Conservation (phyloP, 92 coral and sea anemone genomes). For the Palythoa heliodiscus region DNA sequence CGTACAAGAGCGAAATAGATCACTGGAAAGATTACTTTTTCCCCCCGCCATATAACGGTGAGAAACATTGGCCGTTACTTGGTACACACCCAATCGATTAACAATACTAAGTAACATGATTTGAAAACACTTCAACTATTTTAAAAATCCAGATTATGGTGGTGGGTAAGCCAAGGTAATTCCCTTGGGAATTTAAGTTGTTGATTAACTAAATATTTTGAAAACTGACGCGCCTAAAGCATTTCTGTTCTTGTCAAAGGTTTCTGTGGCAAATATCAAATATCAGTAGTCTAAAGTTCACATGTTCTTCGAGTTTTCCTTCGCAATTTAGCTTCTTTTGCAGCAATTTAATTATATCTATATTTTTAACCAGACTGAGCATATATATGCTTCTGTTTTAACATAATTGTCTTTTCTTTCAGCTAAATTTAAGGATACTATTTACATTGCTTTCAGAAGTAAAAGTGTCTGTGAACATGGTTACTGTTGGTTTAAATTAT, state of each 20-base stretch:
- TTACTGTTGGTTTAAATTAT: background rate
- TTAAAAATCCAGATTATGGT: background rate
- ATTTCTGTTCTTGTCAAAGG: background rate
- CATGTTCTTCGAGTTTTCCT: background rate
- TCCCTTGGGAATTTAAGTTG: constrained; percentile 33
- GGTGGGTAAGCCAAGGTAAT: background rate
- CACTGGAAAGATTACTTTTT: no score
- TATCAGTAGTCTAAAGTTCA: background rate
- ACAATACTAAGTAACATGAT: background rate
- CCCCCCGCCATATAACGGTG: no score
- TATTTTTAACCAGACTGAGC: no score
- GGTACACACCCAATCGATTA: background rate
- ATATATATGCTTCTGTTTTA: no score
- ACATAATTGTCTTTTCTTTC: background rate
- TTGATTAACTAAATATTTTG: background rate
- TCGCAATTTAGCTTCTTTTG: background rate
- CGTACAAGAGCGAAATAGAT: no score
- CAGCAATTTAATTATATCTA: background rate
- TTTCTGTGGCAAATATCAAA: background rate
- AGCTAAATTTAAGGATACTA: background rate
- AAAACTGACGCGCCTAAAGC: background rate
- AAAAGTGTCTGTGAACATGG: background rate
- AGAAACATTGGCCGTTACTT: background rate
- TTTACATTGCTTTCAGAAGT: background rate
- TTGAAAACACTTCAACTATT: background rate